These are phyloP conservation scores for Saturnia japonica DNA, from an alignment of 2,888 invertebrate species.

Conservation along the genomic window DNA sequence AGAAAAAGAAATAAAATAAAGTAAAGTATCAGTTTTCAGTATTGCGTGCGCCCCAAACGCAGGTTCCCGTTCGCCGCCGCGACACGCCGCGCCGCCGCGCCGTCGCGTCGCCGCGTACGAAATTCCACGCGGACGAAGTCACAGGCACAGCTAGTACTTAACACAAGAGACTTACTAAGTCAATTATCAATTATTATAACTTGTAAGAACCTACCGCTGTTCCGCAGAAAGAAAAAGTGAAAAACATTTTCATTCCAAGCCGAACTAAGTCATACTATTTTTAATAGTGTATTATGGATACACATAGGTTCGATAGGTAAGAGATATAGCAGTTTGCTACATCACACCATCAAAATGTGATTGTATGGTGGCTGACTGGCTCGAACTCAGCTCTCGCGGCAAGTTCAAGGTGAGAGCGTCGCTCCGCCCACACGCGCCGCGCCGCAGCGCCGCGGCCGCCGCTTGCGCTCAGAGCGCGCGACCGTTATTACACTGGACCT, in stretches of 20 bases:
- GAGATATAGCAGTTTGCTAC: slow-evolving; percentile 36
- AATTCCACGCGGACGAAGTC: no score
- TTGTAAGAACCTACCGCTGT: no score
- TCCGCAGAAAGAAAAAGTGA: slow-evolving; percentile 2
- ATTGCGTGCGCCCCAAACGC: no score
- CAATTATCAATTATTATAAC: background rate
- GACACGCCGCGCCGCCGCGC: no score
- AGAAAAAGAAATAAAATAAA: no score
- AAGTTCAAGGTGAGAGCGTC: slow-evolving; percentile 81
- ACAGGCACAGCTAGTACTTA: no score
- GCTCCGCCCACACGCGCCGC: slow-evolving; percentile 76
- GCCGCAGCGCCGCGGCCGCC: no score
- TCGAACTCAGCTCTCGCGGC: slow-evolving; percentile 68
- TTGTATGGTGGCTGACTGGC: slow-evolving; percentile 31
- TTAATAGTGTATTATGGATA: slow-evolving; percentile 11
- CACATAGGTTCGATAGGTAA: background rate
- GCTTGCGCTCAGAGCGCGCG: slow-evolving; percentile 54
- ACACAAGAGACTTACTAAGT: no score
- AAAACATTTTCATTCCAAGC: background rate
- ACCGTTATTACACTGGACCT: slow-evolving; percentile 75
- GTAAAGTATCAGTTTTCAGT: no score
- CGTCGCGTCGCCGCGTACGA: no score
- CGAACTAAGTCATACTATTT: background rate
- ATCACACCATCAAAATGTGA: slow-evolving; percentile 41
- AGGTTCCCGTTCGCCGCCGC: no score